A percentile compares a stretch with the other conserved stretches of the same genome.
phyloP scores from a whole-genome alignment of 2,888 invertebrate species.

The Macrosiphum euphorbiae region DNA sequence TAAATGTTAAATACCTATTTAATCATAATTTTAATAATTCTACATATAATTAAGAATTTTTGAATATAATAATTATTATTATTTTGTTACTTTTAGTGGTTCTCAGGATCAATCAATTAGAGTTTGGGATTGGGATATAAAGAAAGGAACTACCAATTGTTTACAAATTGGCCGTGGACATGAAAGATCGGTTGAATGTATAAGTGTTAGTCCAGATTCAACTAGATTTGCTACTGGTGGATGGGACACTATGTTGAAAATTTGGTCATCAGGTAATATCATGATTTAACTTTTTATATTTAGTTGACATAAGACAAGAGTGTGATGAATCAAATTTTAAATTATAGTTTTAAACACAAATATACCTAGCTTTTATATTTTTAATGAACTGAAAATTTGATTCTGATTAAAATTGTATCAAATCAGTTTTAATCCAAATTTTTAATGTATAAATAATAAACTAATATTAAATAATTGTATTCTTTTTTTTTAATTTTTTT shows the following conservation, averaged over 20 bases:
- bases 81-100: slow-evolving; percentile 73
- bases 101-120: slow-evolving; percentile 94
- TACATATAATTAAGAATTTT: neutral
- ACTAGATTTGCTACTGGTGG: slow-evolving; percentile 85
- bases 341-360: neutral
- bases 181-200: slow-evolving; percentile 90
- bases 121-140: slow-evolving; percentile 89
- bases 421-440: neutral
- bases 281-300: neutral
- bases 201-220: slow-evolving; percentile 81
- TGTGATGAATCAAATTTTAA: neutral
- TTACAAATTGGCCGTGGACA: slow-evolving; percentile 87
- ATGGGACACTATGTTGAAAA: slow-evolving; percentile 92
- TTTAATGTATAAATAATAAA: neutral
- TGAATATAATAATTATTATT: neutral
- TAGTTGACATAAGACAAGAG: neutral
- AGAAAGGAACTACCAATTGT: slow-evolving; percentile 83
- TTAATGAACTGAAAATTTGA: neutral
- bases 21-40: neutral
- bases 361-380: neutral
- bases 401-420: neutral
- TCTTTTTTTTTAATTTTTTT: neutral
- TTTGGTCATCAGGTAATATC: slow-evolving; percentile 85
- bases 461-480: neutral
- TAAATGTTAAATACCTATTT: neutral